These are phyloP conservation scores for Pterocles gutturalis DNA, from an alignment of 2,113 vertebrate genomes.

Conservation along the genomic window DNA sequence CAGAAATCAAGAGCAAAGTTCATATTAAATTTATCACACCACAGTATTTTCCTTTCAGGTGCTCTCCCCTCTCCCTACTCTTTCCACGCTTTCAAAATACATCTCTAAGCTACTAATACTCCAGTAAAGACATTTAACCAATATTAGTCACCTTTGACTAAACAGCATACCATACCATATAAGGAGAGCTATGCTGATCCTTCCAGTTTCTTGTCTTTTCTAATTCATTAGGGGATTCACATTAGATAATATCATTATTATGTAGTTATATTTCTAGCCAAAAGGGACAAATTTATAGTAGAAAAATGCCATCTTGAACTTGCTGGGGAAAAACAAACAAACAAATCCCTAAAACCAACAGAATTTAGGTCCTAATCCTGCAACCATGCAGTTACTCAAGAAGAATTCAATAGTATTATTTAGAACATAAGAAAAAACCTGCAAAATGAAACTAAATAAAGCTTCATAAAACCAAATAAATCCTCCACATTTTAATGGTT, in stretches of 20 bases:
- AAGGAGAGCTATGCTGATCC: background rate
- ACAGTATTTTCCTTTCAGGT: background rate
- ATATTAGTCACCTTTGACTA: background rate
- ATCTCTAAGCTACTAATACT: background rate
- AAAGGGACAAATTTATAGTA: background rate
- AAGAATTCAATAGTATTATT: background rate
- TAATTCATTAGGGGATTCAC: background rate
- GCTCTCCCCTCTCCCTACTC: background rate
- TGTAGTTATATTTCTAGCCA: background rate
- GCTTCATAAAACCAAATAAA: background rate
- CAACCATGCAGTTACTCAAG: background rate
- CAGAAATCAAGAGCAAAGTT: background rate
- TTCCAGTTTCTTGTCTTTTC: background rate
- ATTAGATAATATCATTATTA: background rate
- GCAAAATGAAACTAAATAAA: background rate
- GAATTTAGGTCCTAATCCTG: background rate
- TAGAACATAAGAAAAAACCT: background rate
- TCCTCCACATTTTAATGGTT: background rate
- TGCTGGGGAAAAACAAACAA: background rate
- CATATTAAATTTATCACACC: background rate
- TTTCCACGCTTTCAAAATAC: background rate
- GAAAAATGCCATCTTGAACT: background rate
- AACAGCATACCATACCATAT: background rate
- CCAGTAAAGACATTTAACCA: background rate
- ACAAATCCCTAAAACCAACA: background rate